Conservation (phyloP, 2,888 invertebrate genomes). For the Tinea trinotella region DNA sequence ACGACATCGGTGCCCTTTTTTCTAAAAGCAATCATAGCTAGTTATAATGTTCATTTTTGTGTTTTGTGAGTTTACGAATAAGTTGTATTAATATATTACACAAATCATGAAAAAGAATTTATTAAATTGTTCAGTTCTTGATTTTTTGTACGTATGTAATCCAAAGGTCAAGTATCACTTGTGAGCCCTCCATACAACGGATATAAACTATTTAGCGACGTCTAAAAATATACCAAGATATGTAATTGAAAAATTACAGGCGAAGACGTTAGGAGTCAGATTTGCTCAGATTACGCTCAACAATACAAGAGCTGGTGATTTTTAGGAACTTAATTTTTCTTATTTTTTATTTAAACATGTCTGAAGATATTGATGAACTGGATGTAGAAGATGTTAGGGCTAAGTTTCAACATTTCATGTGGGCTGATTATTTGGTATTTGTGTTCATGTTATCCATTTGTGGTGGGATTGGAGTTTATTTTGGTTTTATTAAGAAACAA, state of each 20-base stretch:
- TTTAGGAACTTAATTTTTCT: not conserved
- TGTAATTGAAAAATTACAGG: conserved; percentile 12
- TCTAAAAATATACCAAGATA: not conserved
- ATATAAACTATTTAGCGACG: conserved; percentile 9
- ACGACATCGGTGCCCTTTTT: no score
- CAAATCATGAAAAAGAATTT: no score
- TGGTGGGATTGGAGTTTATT: conserved; percentile 83
- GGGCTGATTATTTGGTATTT: conserved; percentile 78
- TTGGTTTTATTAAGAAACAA: conserved; percentile 79
- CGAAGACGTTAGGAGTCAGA: conserved; percentile 2
- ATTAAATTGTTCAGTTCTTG: no score
- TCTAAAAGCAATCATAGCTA: no score
- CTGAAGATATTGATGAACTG: conserved; percentile 25
- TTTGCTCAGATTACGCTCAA: conserved; percentile 4
- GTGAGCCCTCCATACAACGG: not conserved
- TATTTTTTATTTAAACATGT: conserved; percentile 15
- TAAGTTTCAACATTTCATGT: conserved; percentile 61
- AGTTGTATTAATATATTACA: no score
- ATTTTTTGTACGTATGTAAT: no score
- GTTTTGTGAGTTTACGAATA: no score
- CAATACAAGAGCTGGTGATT: not conserved
- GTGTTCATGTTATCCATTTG: conserved; percentile 80
- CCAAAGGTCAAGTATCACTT: not conserved
- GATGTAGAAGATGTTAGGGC: conserved; percentile 38
- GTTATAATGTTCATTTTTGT: no score